A percentile compares a stretch with the other conserved stretches of the same genome.
Evolutionary conservation across 1,140 invertebrate species (phyloP).

Genomic region (Laupala kohalensis): DNA sequence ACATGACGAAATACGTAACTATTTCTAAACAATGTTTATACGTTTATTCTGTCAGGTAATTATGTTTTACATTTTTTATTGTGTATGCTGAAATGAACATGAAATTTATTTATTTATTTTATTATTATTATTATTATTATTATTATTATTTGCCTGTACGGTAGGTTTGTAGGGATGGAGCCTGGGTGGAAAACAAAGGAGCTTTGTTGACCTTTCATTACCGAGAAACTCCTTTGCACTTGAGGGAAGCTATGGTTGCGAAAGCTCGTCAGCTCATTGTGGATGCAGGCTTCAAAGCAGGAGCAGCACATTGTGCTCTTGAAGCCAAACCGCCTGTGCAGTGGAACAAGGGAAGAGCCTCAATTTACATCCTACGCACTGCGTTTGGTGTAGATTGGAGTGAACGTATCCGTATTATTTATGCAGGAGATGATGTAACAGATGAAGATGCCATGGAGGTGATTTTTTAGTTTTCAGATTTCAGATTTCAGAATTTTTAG

Average conservation of each 20-base stretch:
- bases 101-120: background rate
- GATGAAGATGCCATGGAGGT: constrained; percentile 87
- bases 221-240: constrained; percentile 58
- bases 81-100: too few species aligned
- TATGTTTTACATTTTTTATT: too few species aligned
- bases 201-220: constrained; percentile 78
- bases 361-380: constrained; percentile 77
- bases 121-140: background rate
- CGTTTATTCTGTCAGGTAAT: too few species aligned
- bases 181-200: constrained; percentile 87
- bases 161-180: constrained; percentile 70
- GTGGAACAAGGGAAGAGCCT: constrained; percentile 83
- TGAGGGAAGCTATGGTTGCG: constrained; percentile 47
- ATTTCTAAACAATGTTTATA: too few species aligned
- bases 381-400: constrained; percentile 84
- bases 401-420: constrained; percentile 78
- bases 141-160: background rate
- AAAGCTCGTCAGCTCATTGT: constrained; percentile 58
- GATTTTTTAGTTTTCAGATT: constrained; percentile 8
- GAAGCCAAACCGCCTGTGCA: constrained; percentile 79
- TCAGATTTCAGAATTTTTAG: too few species aligned
- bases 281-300: constrained; percentile 57
- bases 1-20: too few species aligned
- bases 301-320: constrained; percentile 65
- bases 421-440: constrained; percentile 77